Evolutionary conservation across 2,888 invertebrate species (phyloP), one percentile per base, ranked within the genome.

Genomic region (Tetanocera ferruginea): DNA sequence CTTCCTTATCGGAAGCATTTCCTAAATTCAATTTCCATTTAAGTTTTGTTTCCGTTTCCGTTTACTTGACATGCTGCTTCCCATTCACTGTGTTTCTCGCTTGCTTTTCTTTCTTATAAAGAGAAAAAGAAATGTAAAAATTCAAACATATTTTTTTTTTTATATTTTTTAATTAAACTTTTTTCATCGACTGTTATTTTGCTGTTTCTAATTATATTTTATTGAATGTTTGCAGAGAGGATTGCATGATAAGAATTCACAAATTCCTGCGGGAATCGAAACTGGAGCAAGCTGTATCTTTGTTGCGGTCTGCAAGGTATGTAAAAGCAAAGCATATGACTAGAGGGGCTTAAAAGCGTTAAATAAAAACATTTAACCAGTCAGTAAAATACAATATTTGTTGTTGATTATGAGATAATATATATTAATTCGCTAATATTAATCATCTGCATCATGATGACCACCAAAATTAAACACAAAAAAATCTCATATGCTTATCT

Each of bases 211-310:
- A 11, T 57, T 77, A 79, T 77, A 79, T 71, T 69, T 77, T 70
- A 28, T 78, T 83, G 85, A n/a, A n/a, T 86, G 83, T 82, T 90
- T 90, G 71, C 90, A 97, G 97, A 89, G 93, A 93, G 80, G 94
- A 95, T 85, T 96, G 97, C 78, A 96, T 98, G 95, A 93, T 94
- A 87, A 94, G 93, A 84, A 94, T 98, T 82, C 97, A 98, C 88
- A 93, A 92, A 84, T 91, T 93, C 80, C 91, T 98, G 88, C 92
- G 95, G 69, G 92, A 92, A 73, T 92, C 92, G 78, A 93, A 94
- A 83, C 92, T 94, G 83, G 95, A 95, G 86, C 93, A 94, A 83
- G 96, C 96, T 17, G 91, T 97, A 52, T 94, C 95, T 79, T 91
- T 97, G 83, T 91, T 98, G 82, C 92, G 97, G 86, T 94, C 97